Conservation (phyloP, 2,888 invertebrate genomes). For the Lasioglossum vierecki region DNA sequence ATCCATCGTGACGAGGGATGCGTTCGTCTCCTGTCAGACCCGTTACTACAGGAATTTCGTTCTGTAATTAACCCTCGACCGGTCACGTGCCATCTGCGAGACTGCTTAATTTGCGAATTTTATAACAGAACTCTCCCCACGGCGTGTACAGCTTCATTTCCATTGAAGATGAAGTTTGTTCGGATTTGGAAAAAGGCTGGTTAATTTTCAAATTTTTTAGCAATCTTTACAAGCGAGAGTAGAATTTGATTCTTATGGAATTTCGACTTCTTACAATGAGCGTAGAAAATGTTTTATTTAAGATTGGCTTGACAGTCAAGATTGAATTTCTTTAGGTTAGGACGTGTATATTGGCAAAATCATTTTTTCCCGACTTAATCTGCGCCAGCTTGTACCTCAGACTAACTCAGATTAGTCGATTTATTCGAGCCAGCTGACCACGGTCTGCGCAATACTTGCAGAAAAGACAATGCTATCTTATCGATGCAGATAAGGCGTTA, state of each 20-base stretch:
- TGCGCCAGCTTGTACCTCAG: neutral
- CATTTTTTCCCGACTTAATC: neutral
- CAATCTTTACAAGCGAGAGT: neutral
- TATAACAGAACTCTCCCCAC: neutral
- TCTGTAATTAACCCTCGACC: slow-evolving; percentile 16
- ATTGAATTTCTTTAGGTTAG: neutral
- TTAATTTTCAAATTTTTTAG: neutral
- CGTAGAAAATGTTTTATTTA: neutral
- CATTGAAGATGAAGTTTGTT: neutral
- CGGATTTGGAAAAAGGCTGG: neutral
- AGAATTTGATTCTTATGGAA: neutral
- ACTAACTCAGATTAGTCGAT: neutral
- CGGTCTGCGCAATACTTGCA: neutral
- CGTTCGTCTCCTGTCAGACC: slow-evolving; percentile 19
- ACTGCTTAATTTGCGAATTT: neutral
- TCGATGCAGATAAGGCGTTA: slow-evolving; percentile 2
- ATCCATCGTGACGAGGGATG: slow-evolving; percentile 30
- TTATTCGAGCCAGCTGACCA: neutral
- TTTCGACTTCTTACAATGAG: neutral
- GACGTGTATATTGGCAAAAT: neutral
- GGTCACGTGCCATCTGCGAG: neutral
- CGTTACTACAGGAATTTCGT: neutral
- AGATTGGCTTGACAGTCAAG: neutral
- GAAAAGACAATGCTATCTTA: slow-evolving; percentile 15
- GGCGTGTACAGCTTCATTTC: neutral